Conservation (phyloP, 2,113 vertebrate species). For the Neolamprologus devosi region DNA sequence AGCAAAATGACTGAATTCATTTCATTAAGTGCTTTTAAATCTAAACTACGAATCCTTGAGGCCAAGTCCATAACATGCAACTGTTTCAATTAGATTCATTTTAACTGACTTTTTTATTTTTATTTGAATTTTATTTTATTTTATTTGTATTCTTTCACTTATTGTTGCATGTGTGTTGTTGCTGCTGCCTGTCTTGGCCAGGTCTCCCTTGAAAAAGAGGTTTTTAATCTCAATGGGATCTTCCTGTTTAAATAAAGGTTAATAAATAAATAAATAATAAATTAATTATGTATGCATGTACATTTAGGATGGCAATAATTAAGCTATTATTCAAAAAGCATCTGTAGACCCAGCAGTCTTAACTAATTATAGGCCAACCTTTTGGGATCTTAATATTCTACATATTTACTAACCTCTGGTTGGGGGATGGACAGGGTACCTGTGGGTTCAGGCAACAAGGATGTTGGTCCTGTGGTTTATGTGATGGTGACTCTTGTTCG, state of each 20-base stretch:
- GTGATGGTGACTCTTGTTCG: neutral
- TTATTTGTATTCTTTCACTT: too few species aligned
- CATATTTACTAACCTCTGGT: neutral
- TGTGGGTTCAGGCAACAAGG: neutral
- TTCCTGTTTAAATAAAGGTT: rapidly evolving
- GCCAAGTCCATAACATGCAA: too few species aligned
- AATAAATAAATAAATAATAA: too few species aligned
- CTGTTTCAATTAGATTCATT: too few species aligned
- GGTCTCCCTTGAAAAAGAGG: too few species aligned
- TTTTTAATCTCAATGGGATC: rapidly evolving
- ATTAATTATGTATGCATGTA: neutral
- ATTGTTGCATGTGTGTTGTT: too few species aligned
- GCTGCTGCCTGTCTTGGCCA: rapidly evolving
- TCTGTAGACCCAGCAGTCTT: neutral
- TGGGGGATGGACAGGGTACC: neutral
- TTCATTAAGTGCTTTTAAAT: too few species aligned
- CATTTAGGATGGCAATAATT: neutral
- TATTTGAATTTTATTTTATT: rapidly evolving
- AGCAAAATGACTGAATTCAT: rapidly evolving
- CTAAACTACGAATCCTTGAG: too few species aligned
- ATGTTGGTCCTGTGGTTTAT: neutral
- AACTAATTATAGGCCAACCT: neutral
- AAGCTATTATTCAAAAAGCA: neutral
- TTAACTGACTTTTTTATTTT: rapidly evolving
- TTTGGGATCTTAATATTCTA: neutral